phyloP scores from a whole-genome alignment of 1,140 invertebrate species.

The Drosophila bipectinata region DNA sequence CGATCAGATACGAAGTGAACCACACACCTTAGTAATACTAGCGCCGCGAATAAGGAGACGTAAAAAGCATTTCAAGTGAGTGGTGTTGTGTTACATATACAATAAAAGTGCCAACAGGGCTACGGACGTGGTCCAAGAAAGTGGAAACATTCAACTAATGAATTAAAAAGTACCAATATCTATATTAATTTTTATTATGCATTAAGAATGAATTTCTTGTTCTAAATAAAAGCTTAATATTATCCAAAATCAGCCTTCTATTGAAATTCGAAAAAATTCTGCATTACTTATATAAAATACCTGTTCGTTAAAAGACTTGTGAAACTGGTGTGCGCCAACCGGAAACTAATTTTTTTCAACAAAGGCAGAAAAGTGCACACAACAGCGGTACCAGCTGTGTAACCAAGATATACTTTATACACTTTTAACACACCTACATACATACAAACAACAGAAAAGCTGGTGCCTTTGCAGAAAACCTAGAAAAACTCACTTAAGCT shows the following conservation, averaged over 20 bases:
- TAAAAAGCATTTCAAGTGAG: constrained; percentile 20
- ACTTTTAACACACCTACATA: not conserved
- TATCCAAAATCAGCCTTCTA: constrained; percentile 35
- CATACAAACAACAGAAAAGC: constrained; percentile 28
- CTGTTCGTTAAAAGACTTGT: constrained; percentile 35
- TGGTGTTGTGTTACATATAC: not conserved
- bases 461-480: constrained; percentile 32
- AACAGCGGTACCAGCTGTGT: constrained; percentile 31
- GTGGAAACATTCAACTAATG: not conserved
- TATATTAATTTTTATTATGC: too few species aligned
- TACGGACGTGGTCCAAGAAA: not conserved
- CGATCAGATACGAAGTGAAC: constrained; percentile 10
- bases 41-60: constrained; percentile 10
- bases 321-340: constrained; percentile 1
- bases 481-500: not conserved
- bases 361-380: constrained; percentile 6
- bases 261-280: constrained; percentile 28
- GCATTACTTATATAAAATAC: constrained; percentile 71
- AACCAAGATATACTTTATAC: constrained; percentile 18
- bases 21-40: constrained; percentile 29
- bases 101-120: constrained; percentile 2
- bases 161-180: not conserved
- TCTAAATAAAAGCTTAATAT: not conserved
- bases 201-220: not conserved
- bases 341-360: not conserved